A percentile compares a stretch with the other conserved stretches of the same genome.
Conservation (phyloP, 1,140 invertebrate species). For the Samia ricini region DNA sequence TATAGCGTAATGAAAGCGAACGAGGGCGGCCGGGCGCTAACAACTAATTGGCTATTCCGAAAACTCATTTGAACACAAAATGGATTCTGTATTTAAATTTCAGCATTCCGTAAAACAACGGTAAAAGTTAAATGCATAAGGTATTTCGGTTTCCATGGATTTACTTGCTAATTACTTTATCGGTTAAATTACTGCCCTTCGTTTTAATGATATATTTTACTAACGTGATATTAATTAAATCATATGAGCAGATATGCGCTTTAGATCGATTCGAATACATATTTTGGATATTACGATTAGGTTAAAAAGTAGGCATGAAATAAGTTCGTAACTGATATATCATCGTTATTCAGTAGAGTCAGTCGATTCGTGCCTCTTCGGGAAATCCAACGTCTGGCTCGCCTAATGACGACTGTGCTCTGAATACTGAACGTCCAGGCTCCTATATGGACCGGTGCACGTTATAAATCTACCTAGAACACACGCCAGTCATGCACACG, state of each 20-base stretch:
- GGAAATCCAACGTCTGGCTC: slow-evolving; percentile 65
- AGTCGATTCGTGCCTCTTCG: slow-evolving; percentile 53
- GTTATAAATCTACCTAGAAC: slow-evolving; percentile 10
- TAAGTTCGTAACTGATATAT: slow-evolving; percentile 34
- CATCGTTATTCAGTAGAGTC: slow-evolving; percentile 58
- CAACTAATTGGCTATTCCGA: slow-evolving; percentile 77
- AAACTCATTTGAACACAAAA: slow-evolving; percentile 78
- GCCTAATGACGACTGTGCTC: slow-evolving; percentile 62
- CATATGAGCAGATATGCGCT: background rate
- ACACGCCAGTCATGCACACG: background rate
- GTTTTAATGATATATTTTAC: slow-evolving; percentile 9
- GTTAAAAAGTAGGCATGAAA: slow-evolving; percentile 13
- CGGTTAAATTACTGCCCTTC: slow-evolving; percentile 4
- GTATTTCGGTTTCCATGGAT: slow-evolving; percentile 53
- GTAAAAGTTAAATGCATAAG: slow-evolving; percentile 67
- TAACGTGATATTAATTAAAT: slow-evolving; percentile 3
- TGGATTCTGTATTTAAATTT: slow-evolving; percentile 78
- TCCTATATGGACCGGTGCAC: slow-evolving; percentile 26
- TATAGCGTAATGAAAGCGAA: slow-evolving; percentile 76
- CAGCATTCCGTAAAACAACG: slow-evolving; percentile 70
- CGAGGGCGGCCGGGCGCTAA: slow-evolving; percentile 73
- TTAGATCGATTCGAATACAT: background rate
- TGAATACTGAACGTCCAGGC: slow-evolving; percentile 48
- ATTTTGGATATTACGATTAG: background rate
- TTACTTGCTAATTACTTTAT: slow-evolving; percentile 29